Conservation (phyloP, 2,113 vertebrate species). For the Atherinomorus stipes region DNA sequence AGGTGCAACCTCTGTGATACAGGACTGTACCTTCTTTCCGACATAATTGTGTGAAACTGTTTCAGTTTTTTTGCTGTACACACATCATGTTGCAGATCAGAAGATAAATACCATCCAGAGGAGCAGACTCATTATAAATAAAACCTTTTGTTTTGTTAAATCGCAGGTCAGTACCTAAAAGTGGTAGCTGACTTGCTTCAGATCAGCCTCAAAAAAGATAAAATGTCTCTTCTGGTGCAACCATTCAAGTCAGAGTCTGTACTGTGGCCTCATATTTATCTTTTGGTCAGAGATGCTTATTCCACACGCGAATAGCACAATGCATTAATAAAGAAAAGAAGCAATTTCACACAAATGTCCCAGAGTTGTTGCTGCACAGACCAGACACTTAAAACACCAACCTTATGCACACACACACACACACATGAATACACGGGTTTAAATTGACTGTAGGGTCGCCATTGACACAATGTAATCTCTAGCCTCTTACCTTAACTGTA, state of each 20-base stretch:
- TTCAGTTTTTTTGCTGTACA: slow-evolving; percentile 66
- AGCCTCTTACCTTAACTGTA: too few species aligned
- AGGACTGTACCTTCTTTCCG: slow-evolving; percentile 57
- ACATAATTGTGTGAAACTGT: slow-evolving; percentile 72
- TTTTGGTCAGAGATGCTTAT: slow-evolving; percentile 57
- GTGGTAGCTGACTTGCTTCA: slow-evolving; percentile 52
- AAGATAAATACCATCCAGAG: slow-evolving; percentile 54
- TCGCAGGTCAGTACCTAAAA: slow-evolving; percentile 60
- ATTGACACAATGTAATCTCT: too few species aligned
- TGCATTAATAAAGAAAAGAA: slow-evolving; percentile 44
- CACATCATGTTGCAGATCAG: slow-evolving; percentile 53
- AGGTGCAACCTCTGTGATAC: slow-evolving; percentile 52
- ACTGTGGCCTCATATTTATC: slow-evolving; percentile 51
- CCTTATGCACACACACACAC: neutral
- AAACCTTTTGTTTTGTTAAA: slow-evolving; percentile 50
- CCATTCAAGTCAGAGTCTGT: slow-evolving; percentile 34
- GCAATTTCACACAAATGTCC: slow-evolving; percentile 72
- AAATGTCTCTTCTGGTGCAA: slow-evolving; percentile 55
- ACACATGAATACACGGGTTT: neutral
- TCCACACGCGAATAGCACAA: slow-evolving; percentile 66
- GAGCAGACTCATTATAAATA: slow-evolving; percentile 42
- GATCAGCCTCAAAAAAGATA: slow-evolving; percentile 44
- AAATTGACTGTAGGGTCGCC: too few species aligned
- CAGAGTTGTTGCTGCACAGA: slow-evolving; percentile 41
- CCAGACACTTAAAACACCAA: slow-evolving; percentile 14